Evolutionary conservation across 1,140 invertebrate species (phyloP), one percentile per base, ranked within the genome.

Genomic region (Ostrea edulis): DNA sequence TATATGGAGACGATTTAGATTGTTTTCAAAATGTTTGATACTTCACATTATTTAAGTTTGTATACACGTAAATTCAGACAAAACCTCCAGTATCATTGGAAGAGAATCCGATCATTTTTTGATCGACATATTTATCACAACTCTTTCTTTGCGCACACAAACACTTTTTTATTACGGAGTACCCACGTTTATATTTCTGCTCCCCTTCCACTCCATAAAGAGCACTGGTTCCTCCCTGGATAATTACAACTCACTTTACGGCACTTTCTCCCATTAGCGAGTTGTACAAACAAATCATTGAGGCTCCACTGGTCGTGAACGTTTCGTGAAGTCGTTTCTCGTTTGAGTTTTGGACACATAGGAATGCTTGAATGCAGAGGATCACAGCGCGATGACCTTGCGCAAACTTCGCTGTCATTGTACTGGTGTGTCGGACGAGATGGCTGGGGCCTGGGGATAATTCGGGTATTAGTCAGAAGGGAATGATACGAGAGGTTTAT

Each of bases 61-160:
- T 77, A 77, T 44, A 77, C 68, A 77, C 68, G 68, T 77, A 77
- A 77, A 35, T 77, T 77, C 25, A 29, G 68, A 25, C 35, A 77
- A 77, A 35, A 77, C 68, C 65, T 25, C 25, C 35, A 12, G 35
- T 77, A 77, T 77, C 22, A 25, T 77, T 17, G 25, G 29, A 77
- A 77, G 35, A 29, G 68, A 29, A 77, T 77, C 68, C 68, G 29
- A 77, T 77, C 25, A 77, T 77, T 77, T 77, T 77, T 77, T 77
- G 68, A 77, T 77, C 22, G 68, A 25, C 68, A 77, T 77, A 77
- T 77, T 77, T 77, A 77, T 35, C 68, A 22, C 25, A 77, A 77
- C 68, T 77, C 29, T 8, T 12, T 22, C 25, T 77, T 14, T 29
- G 68, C 9, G 11, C 25, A 25, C 9, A 77, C 68, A 77, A 35